Conservation (phyloP, 2,888 invertebrate species). For the Crioceris asparagi region DNA sequence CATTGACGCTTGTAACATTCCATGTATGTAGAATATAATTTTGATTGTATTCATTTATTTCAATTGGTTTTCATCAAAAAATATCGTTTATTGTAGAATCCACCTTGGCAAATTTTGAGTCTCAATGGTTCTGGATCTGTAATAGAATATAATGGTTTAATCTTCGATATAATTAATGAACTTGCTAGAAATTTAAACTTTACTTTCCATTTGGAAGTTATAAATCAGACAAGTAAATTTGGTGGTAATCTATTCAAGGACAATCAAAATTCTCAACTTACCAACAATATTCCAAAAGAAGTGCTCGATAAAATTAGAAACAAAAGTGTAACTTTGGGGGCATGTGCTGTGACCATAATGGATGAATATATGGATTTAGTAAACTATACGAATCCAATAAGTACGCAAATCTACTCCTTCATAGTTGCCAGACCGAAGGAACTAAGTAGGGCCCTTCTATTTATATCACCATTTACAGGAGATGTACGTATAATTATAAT, state of each 20-base stretch:
- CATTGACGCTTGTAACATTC: slow-evolving; percentile 61
- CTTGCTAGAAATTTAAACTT: slow-evolving; percentile 70
- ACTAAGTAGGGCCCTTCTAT: slow-evolving; percentile 70
- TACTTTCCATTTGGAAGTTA: slow-evolving; percentile 45
- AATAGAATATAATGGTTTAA: slow-evolving; percentile 54
- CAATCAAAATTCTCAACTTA: slow-evolving; percentile 4
- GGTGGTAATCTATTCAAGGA: slow-evolving; percentile 4
- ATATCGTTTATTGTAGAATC: slow-evolving; percentile 49
- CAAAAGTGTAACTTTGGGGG: slow-evolving; percentile 47
- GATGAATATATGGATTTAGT: slow-evolving; percentile 43
- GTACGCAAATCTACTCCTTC: slow-evolving; percentile 69
- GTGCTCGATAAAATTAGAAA: slow-evolving; percentile 41
- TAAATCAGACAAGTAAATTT: slow-evolving; percentile 14
- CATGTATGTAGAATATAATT: slow-evolving; percentile 49
- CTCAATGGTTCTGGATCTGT: slow-evolving; percentile 48
- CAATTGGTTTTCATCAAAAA: neutral
- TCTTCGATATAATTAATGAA: slow-evolving; percentile 70
- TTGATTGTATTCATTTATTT: neutral
- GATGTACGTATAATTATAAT: slow-evolving; percentile 49
- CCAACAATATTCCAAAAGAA: slow-evolving; percentile 19
- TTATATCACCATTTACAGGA: slow-evolving; percentile 69
- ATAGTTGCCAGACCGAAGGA: slow-evolving; percentile 69
- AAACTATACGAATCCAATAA: slow-evolving; percentile 71
- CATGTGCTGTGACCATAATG: slow-evolving; percentile 49
- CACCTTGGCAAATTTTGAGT: slow-evolving; percentile 74